phyloP scores from a whole-genome alignment of 2,113 vertebrate species.

The Neogale vison region DNA sequence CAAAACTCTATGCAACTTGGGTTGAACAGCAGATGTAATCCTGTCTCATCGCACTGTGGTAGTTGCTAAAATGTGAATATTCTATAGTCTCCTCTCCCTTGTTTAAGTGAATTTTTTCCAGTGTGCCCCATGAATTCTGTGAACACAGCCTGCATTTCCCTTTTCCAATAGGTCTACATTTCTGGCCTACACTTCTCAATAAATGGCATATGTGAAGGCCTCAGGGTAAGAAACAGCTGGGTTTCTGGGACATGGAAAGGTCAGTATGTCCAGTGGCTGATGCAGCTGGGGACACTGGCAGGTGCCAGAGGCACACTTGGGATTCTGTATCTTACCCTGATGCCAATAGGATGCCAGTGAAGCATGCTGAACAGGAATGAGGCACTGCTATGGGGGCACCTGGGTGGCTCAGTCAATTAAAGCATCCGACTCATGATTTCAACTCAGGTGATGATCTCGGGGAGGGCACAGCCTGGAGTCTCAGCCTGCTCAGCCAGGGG shows the following conservation, averaged over 20 bases:
- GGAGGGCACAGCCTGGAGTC: no score
- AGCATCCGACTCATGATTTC: neutral
- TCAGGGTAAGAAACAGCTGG: neutral
- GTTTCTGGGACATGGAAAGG: neutral
- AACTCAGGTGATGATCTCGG: neutral
- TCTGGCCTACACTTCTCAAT: neutral
- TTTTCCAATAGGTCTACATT: neutral
- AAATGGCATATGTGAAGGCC: neutral
- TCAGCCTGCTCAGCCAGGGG: neutral
- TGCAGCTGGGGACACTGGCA: neutral
- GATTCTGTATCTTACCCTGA: neutral
- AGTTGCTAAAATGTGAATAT: slow-evolving; percentile 26
- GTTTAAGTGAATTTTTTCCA: neutral
- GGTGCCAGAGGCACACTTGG: neutral
- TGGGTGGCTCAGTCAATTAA: neutral
- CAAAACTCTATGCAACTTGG: neutral
- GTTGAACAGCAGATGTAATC: neutral
- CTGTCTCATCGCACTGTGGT: neutral
- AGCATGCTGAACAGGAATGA: neutral
- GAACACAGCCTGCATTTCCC: neutral
- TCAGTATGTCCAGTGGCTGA: neutral
- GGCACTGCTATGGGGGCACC: neutral
- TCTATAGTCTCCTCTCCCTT: neutral
- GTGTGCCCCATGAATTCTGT: neutral
- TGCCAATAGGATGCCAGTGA: neutral